Evolutionary conservation across 2,888 invertebrate species (phyloP).

Genomic region (Dyspetes luteomarginatus): DNA sequence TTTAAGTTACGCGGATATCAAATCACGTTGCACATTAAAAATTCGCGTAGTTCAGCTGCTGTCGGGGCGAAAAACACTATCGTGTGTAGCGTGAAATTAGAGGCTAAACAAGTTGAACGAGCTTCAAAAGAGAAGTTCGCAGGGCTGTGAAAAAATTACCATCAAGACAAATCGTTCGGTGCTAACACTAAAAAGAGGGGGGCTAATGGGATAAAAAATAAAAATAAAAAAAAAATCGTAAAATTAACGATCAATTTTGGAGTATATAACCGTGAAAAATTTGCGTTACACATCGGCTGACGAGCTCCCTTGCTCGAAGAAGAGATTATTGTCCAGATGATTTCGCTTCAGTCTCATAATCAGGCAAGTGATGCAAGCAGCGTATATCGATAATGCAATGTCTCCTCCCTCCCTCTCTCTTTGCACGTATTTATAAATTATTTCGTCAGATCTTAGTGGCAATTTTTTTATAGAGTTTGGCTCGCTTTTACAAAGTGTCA

Average conservation of each 20-base stretch:
- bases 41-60: not conserved
- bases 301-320: constrained; percentile 13
- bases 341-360: constrained; percentile 80
- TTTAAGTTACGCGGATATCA: not conserved
- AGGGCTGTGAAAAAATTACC: not conserved
- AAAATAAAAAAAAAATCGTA: not conserved
- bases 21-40: not conserved
- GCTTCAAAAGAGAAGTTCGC: not conserved
- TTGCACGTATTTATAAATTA: constrained; percentile 43
- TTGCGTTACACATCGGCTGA: constrained; percentile 51
- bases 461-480: not conserved
- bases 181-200: not conserved
- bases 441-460: constrained; percentile 35
- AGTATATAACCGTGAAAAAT: not conserved
- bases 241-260: not conserved
- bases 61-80: not conserved
- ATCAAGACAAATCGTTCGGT: not conserved
- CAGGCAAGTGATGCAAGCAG: constrained; percentile 76
- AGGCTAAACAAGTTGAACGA: not conserved
- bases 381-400: constrained; percentile 32
- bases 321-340: constrained; percentile 73
- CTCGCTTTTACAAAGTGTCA: constrained; percentile 27
- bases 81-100: not conserved
- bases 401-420: too few species aligned
- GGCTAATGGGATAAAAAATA: not conserved